phyloP scores from a whole-genome alignment of 2,888 invertebrate species.

The Limnephilus marmoratus region DNA sequence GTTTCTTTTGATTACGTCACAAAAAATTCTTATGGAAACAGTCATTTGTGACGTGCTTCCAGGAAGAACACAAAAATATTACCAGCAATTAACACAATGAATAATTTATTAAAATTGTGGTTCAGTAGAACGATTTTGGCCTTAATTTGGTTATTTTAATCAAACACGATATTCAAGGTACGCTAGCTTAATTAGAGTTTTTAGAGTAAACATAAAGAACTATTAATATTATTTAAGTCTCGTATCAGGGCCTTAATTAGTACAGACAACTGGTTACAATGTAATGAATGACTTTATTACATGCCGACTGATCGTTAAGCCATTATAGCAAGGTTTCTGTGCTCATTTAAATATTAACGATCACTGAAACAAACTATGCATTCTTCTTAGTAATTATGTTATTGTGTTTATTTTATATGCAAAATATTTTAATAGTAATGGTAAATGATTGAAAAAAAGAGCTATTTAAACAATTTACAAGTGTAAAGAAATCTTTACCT shows the following conservation, averaged over 20 bases:
- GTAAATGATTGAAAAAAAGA: too few species aligned
- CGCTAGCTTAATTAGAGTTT: not conserved
- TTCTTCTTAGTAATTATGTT: not conserved
- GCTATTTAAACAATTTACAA: too few species aligned
- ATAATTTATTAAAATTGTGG: not conserved
- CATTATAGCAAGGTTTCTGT: not conserved
- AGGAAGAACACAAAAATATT: too few species aligned
- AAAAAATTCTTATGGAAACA: too few species aligned
- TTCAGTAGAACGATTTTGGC: not conserved
- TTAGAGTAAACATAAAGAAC: not conserved
- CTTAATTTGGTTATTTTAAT: not conserved
- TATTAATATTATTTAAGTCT: not conserved
- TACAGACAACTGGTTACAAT: not conserved
- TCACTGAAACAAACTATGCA: not conserved
- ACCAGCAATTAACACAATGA: too few species aligned
- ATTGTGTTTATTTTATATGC: not conserved
- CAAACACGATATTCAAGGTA: not conserved
- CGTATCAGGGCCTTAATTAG: not conserved
- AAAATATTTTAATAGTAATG: too few species aligned
- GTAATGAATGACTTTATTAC: not conserved
- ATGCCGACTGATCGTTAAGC: constrained; percentile 5
- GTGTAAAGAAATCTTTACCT: too few species aligned
- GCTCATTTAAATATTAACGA: constrained; percentile 23
- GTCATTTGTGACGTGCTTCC: too few species aligned
- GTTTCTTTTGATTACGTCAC: too few species aligned